A percentile compares a stretch with the other conserved stretches of the same genome.
Conservation (phyloP, 2,888 invertebrate species). For the Stenichneumon culpator region DNA sequence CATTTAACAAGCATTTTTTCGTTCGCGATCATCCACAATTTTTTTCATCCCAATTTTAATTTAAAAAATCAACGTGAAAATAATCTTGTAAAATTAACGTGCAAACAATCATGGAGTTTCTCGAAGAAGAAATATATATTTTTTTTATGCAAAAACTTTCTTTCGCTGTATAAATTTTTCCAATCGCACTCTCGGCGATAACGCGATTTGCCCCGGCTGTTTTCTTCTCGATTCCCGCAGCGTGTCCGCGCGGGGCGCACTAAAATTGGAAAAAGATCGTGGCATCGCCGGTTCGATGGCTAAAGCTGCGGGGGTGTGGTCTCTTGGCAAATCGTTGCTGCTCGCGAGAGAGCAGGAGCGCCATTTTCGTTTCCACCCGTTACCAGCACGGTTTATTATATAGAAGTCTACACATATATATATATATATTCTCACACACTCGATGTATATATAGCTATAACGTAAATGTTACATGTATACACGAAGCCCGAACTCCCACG, state of each 20-base stretch:
- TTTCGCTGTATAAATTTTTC: neutral
- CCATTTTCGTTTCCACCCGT: conserved; percentile 68
- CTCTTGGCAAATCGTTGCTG: conserved; percentile 66
- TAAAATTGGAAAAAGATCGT: conserved; percentile 59
- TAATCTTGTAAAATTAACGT: neutral
- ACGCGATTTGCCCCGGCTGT: neutral
- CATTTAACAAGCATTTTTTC: neutral
- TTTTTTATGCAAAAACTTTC: neutral
- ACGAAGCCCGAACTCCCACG: conserved; percentile 74
- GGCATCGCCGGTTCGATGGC: conserved; percentile 59
- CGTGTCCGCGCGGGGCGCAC: conserved; percentile 14
- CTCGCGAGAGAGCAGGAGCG: conserved; percentile 58
- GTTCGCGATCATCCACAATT: neutral
- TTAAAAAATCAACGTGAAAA: neutral
- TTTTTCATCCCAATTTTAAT: neutral
- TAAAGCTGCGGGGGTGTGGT: conserved; percentile 63
- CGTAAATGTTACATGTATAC: conserved; percentile 52
- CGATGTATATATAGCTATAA: conserved; percentile 16
- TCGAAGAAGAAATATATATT: neutral
- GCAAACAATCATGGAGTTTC: neutral
- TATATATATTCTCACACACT: neutral
- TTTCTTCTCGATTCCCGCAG: conserved; percentile 20
- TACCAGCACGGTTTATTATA: conserved; percentile 64
- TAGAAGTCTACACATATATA: conserved; percentile 22
- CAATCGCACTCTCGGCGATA: conserved; percentile 5